phyloP scores from a whole-genome alignment of 1,140 invertebrate species.

The Eubasilissa regina region DNA sequence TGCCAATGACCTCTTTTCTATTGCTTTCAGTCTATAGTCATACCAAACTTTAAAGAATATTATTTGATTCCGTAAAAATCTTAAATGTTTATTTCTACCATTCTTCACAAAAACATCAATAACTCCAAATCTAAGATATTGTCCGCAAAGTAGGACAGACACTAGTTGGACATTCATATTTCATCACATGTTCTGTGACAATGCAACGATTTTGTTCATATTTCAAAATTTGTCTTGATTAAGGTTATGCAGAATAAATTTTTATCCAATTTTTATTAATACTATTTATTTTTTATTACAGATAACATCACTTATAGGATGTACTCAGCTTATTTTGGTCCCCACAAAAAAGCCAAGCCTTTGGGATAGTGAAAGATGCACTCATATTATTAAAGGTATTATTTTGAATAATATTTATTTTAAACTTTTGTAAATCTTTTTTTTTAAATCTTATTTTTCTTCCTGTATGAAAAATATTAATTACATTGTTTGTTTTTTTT shows the following conservation, averaged over 20 bases:
- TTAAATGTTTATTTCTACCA: too few relatives aligned
- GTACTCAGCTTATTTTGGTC: conserved; percentile 63
- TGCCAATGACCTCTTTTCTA: too few relatives aligned
- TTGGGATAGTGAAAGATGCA: conserved; percentile 9
- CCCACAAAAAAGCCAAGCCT: conserved; percentile 60
- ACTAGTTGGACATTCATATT: too few relatives aligned
- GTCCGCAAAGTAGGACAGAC: too few relatives aligned
- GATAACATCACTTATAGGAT: conserved; percentile 68
- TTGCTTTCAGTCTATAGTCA: too few relatives aligned
- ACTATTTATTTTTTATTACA: conserved; percentile 61
- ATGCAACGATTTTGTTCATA: conserved; percentile 12
- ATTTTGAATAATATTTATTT: not conserved
- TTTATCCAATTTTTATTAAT: too few relatives aligned
- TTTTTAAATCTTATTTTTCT: not conserved
- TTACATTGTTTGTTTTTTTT: conserved; percentile 60
- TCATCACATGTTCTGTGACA: not conserved
- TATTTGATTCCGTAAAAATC: too few relatives aligned
- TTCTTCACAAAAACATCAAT: too few relatives aligned
- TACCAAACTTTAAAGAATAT: too few relatives aligned
- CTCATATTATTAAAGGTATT: conserved; percentile 30
- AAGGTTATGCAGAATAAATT: not conserved
- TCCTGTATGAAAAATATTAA: conserved; percentile 46
- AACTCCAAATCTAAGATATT: not conserved
- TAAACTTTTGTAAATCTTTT: not conserved
- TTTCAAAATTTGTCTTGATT: not conserved